These are phyloP conservation scores for Chloebia gouldiae DNA, from an alignment of 2,113 vertebrate genomes.

Conservation along the genomic window DNA sequence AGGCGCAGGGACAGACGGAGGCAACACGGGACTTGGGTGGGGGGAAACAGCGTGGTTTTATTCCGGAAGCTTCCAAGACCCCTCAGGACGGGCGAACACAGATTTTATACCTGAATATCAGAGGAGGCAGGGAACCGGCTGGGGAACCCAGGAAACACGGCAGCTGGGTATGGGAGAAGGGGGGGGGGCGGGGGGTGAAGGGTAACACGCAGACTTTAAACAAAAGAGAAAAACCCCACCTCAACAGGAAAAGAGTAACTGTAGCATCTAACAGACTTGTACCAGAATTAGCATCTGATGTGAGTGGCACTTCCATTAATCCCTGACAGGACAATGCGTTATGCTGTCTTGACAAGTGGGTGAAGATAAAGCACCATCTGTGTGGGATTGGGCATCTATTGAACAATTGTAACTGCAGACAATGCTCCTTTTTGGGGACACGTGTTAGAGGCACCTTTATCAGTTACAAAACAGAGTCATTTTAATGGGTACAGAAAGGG, in stretches of 20 bases:
- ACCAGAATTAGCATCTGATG: neutral
- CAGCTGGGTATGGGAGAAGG: too few relatives aligned
- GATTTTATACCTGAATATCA: too few relatives aligned
- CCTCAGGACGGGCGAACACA: too few relatives aligned
- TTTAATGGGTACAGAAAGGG: neutral
- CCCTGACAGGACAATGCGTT: neutral
- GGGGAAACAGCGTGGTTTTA: too few relatives aligned
- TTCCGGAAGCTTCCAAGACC: too few relatives aligned
- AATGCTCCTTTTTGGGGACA: neutral
- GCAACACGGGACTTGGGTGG: too few relatives aligned
- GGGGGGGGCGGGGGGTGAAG: too few relatives aligned
- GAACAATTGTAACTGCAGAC: neutral
- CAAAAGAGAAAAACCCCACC: too few relatives aligned
- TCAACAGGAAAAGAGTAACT: neutral
- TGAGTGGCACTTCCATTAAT: slow-evolving; percentile 36
- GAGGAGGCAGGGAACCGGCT: too few relatives aligned
- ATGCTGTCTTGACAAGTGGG: neutral
- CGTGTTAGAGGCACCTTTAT: neutral
- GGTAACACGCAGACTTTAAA: too few relatives aligned
- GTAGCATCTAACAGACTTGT: neutral
- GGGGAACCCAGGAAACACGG: too few relatives aligned
- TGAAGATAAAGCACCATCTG: slow-evolving; percentile 37
- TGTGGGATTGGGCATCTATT: neutral
- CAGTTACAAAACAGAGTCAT: neutral
- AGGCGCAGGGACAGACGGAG: too few relatives aligned